phyloP scores from a whole-genome alignment of 2,797 vertebrate genomes.

The Pogonophryne albipinna region DNA sequence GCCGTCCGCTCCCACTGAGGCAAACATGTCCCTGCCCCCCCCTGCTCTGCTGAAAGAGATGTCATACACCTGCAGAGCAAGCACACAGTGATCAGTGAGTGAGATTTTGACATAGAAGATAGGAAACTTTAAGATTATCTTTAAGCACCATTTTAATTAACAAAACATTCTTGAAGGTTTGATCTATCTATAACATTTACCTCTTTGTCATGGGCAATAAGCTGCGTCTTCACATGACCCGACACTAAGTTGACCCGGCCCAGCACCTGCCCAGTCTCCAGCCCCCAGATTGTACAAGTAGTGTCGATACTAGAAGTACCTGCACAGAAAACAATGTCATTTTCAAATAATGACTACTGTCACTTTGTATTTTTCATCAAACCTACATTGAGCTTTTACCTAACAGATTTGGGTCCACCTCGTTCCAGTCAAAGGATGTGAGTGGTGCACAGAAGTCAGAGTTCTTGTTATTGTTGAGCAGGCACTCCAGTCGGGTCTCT shows the following conservation, averaged over 20 bases:
- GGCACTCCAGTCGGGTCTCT: slow-evolving; percentile 93
- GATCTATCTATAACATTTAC: slow-evolving; percentile 70
- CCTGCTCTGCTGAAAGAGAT: slow-evolving; percentile 97
- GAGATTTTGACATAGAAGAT: neutral
- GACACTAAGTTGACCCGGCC: slow-evolving; percentile 94
- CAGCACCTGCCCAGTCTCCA: slow-evolving; percentile 94
- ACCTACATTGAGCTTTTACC: slow-evolving; percentile 74
- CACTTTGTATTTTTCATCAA: neutral
- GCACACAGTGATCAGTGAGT: neutral
- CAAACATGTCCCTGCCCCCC: slow-evolving; percentile 97
- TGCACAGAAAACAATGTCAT: slow-evolving; percentile 52
- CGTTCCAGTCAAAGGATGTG: slow-evolving; percentile 97
- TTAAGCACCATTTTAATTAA: neutral
- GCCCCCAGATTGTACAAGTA: slow-evolving; percentile 95
- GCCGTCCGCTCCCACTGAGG: slow-evolving; percentile 95
- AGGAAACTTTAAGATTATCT: neutral
- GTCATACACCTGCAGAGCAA: slow-evolving; percentile 91
- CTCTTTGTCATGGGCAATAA: slow-evolving; percentile 96
- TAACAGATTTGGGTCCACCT: slow-evolving; percentile 94
- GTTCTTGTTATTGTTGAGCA: slow-evolving; percentile 97
- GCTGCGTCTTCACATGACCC: slow-evolving; percentile 94
- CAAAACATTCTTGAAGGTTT: neutral
- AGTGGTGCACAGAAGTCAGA: slow-evolving; percentile 95
- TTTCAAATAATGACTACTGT: neutral
- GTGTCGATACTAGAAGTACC: slow-evolving; percentile 96